phyloP scores from a whole-genome alignment of 2,888 invertebrate species.

The Luperina testacea region DNA sequence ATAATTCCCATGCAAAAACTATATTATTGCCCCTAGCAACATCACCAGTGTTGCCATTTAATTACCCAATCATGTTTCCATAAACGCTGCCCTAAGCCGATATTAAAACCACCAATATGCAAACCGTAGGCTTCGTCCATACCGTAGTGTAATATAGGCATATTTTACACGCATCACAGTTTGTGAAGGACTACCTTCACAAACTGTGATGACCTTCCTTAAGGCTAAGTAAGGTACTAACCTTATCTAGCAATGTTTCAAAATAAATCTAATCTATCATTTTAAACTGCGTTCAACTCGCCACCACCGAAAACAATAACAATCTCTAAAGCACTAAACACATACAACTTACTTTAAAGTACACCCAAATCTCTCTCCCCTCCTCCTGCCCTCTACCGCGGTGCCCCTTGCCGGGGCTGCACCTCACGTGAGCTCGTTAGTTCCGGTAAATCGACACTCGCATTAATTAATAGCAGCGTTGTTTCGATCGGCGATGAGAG shows the following conservation, averaged over 20 bases:
- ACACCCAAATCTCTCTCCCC: neutral
- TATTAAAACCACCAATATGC: conserved; percentile 46
- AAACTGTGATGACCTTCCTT: no score
- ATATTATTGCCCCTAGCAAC: conserved; percentile 17
- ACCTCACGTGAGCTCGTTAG: conserved; percentile 60
- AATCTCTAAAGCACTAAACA: conserved; percentile 18
- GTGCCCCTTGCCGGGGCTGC: conserved; percentile 15
- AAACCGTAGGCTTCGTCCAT: neutral
- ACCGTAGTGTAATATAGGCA: neutral
- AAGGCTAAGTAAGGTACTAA: no score
- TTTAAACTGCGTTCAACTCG: neutral
- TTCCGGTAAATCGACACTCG: conserved; percentile 63
- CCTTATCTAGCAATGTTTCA: neutral
- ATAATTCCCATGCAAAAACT: conserved; percentile 7
- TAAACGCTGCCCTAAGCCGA: conserved; percentile 41
- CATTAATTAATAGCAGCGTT: conserved; percentile 54
- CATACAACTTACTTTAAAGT: conserved; percentile 1
- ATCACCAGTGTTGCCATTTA: conserved; percentile 44
- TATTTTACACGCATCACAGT: neutral
- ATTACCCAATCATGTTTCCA: conserved; percentile 39
- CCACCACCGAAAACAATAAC: conserved; percentile 15
- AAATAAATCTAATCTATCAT: neutral
- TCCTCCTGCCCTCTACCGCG: neutral
- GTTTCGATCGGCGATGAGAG: conserved; percentile 49
- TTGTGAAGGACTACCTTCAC: neutral